Conservation (phyloP, 2,888 invertebrate species). For the Pilophorus perplexus region DNA sequence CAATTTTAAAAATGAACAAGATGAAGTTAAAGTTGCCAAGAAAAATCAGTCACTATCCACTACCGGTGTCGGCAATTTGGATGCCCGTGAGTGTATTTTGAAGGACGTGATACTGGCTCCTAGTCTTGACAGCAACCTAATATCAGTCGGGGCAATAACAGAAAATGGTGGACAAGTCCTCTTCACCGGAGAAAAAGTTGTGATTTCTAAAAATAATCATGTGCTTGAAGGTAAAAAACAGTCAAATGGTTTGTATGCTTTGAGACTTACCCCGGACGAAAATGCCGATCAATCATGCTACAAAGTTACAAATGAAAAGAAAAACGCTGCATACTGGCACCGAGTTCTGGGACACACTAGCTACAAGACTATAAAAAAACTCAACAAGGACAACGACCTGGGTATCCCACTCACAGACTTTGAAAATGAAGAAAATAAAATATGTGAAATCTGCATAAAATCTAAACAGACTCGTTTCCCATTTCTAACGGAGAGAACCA, state of each 20-base stretch:
- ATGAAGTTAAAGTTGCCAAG: constrained; percentile 1
- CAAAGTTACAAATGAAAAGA: constrained; percentile 11
- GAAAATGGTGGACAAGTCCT: not conserved
- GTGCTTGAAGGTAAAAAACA: constrained; percentile 31
- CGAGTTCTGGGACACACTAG: constrained; percentile 27
- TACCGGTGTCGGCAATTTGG: constrained; percentile 11
- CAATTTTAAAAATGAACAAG: constrained; percentile 14
- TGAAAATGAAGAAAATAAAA: constrained; percentile 19
- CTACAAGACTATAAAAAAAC: constrained; percentile 20
- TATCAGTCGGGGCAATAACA: no score
- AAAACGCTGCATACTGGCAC: constrained; percentile 28
- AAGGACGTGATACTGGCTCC: constrained; percentile 15
- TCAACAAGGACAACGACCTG: constrained; percentile 9
- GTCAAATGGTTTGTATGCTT: constrained; percentile 18
- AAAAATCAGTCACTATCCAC: constrained; percentile 6
- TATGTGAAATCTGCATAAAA: constrained; percentile 48
- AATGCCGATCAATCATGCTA: constrained; percentile 4
- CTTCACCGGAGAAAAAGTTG: constrained; percentile 18
- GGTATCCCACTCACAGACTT: not conserved
- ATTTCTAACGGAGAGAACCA: constrained; percentile 42
- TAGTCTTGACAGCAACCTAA: constrained; percentile 4
- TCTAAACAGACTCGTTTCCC: constrained; percentile 49
- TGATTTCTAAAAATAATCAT: constrained; percentile 18
- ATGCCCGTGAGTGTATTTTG: constrained; percentile 1
- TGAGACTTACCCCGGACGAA: constrained; percentile 8